A percentile compares a stretch with the other conserved stretches of the same genome.
Evolutionary conservation across 2,888 invertebrate species (phyloP).

Genomic region (Agonopterix arenella): DNA sequence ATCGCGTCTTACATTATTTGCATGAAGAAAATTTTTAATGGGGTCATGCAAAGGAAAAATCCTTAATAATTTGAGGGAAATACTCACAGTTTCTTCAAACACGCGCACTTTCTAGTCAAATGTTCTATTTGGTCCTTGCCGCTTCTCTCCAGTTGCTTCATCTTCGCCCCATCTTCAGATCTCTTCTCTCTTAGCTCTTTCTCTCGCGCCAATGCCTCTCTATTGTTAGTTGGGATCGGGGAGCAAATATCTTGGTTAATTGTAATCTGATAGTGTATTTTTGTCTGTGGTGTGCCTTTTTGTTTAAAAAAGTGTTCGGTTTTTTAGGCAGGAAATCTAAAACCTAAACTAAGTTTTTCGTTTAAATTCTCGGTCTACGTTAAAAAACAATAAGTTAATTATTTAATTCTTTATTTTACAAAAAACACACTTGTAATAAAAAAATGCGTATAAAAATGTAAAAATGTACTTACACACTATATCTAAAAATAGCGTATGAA

Average conservation of each 20-base stretch:
- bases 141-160: slow-evolving; percentile 64
- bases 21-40: too few relatives aligned
- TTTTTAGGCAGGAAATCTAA: not conserved
- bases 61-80: too few relatives aligned
- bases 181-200: slow-evolving; percentile 55
- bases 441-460: not conserved
- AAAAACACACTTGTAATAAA: not conserved
- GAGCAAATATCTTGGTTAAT: slow-evolving; percentile 8
- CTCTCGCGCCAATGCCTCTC: slow-evolving; percentile 69
- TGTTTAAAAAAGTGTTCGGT: not conserved
- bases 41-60: too few relatives aligned
- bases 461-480: not conserved
- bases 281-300: not conserved
- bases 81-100: slow-evolving; percentile 79
- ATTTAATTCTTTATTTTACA: not conserved
- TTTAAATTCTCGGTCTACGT: not conserved
- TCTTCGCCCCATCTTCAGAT: slow-evolving; percentile 52
- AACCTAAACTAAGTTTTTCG: too few relatives aligned
- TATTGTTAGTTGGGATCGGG: slow-evolving; percentile 42
- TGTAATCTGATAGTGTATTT: not conserved
- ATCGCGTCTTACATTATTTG: too few relatives aligned
- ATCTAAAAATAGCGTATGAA: not conserved
- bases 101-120: slow-evolving; percentile 77
- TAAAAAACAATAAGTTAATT: not conserved
- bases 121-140: slow-evolving; percentile 76